Base-by-base conservation (phyloP, 2,888 invertebrate genomes). In the Baccha elongata region DNA sequence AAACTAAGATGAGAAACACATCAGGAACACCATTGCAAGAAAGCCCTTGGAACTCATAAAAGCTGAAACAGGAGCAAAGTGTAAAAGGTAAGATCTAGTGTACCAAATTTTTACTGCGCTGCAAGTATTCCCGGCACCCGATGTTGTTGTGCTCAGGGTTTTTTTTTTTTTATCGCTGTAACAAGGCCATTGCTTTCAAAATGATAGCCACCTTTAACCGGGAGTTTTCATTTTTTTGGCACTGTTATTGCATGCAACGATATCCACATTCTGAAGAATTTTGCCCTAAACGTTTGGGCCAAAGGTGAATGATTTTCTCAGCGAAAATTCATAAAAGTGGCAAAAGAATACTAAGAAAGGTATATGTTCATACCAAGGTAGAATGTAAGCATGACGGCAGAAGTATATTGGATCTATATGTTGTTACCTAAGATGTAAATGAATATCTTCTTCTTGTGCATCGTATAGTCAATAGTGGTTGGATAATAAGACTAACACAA, bases 21-120 rank as follows among this genome's bases (percentile, higher is more conserved):
- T 23, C 23, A 58, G 68, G 68, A 46, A 67, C 65, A 52, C 8
- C 42, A 44, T 8, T 32, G 26, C 13, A 13, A 64, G 46, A 68
- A 76, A 76, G 46, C 76, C 76, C 58, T 72, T 72, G 78, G 72
- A 83, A 53, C 62, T 78, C 83, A 83, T 83, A 83, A 83, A 83
- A 78, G 72, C 62, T 65, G 62, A 55, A 78, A 62, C 60, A 53
- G 53, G 46, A 72, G 60, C 71, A 65, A 32, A 55, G 55, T 50
- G 55, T 48, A 35, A 15, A 67, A 78, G 67, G 78, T 83, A 71
- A 62, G 65, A 76, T 67, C 44, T 71, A 15, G 26, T 58, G 23
- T 53, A 71, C 35, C 23, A 55, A 64, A 75, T 60, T 76, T 64
- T 74, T 52, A 68, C 68, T 74, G 65, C 74, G 17, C 76, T 64